Percentiles rank a stretch among this genome's conserved stretches.
Conservation (phyloP, 2,888 invertebrate species). For the Apamea crenata region DNA sequence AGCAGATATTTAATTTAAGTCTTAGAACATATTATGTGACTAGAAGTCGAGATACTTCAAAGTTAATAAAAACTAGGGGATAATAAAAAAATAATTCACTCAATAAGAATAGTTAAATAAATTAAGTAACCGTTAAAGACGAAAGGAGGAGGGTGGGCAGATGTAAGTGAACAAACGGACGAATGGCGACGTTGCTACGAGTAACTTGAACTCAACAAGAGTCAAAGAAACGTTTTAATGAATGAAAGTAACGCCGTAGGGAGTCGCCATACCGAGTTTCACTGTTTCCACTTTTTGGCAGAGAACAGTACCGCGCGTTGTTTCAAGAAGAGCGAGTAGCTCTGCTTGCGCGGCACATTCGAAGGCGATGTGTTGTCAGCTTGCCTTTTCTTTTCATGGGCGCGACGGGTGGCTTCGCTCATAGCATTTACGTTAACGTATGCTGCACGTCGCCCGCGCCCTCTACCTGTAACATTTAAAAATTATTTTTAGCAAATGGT, state of each 20-base stretch:
- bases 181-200: constrained; percentile 70
- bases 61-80: constrained; percentile 54
- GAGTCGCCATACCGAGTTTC: constrained; percentile 63
- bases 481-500: background rate
- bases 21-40: constrained; percentile 56
- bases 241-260: constrained; percentile 53
- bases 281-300: constrained; percentile 89
- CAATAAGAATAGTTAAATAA: constrained; percentile 62
- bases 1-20: constrained; percentile 39
- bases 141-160: constrained; percentile 86
- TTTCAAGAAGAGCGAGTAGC: constrained; percentile 88
- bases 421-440: constrained; percentile 65
- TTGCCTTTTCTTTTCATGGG: constrained; percentile 67
- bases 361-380: constrained; percentile 56
- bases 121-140: constrained; percentile 68
- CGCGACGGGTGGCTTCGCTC: constrained; percentile 70
- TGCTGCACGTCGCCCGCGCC: constrained; percentile 76
- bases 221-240: constrained; percentile 28
- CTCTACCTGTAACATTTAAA: constrained; percentile 71
- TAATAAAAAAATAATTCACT: constrained; percentile 64
- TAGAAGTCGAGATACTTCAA: constrained; percentile 64
- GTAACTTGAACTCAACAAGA: constrained; percentile 63
- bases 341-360: constrained; percentile 83
- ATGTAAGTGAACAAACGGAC: constrained; percentile 70
- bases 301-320: constrained; percentile 89